Evolutionary conservation across 2,797 vertebrate species (phyloP), one percentile per base, ranked within the genome.

Genomic region (Jordanella pulchra): DNA sequence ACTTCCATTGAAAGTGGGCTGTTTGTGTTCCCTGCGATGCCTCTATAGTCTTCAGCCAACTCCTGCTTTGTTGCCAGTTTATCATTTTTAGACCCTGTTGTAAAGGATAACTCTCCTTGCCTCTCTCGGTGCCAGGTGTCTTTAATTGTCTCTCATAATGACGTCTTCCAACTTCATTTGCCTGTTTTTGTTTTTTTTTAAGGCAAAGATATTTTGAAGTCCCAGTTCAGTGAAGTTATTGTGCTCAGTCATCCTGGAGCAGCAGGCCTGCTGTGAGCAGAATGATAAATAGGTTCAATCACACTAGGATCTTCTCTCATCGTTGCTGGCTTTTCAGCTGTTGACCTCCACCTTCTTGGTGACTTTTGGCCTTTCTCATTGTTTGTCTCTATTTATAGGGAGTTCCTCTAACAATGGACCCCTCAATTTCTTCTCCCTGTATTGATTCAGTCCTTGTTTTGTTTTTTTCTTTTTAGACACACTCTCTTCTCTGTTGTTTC

Each of bases 281-380:
- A 75, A 44, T 82, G 81, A 89, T 85, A 75, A 88, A 86, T 89
- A 72, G 76, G 21, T 73, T 80, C 25, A 72, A 86, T 90, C 81
- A 70, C 75, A n/a, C 56, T 7, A 75, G 39, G 76, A 60, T 76
- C 47, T 7, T 73, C 78, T 76, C 75, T 61, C 73, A 14, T 72
- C 67, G 7, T 66, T 1, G 58, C 80, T 12, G 17, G 83, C 83
- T 89, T 84, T 80, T 89, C 92, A 93, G 92, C 92, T 94, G 93
- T 90, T 91, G 92, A 94, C 93, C 93, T 94, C 79, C 82, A 85
- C 76, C 86, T 78, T 71, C 58, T 39, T 6, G 11, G 81, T 86
- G 90, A 91, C 86, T 86, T 78, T 71, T 92, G 93, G 88, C 94
- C 92, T 74, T 15, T 9, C 0, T 9, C 78, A 82, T 94, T 94